These are phyloP conservation scores for Enteromius thamalakanensis DNA, from an alignment of 2,797 vertebrate genomes.

Conservation along the genomic window DNA sequence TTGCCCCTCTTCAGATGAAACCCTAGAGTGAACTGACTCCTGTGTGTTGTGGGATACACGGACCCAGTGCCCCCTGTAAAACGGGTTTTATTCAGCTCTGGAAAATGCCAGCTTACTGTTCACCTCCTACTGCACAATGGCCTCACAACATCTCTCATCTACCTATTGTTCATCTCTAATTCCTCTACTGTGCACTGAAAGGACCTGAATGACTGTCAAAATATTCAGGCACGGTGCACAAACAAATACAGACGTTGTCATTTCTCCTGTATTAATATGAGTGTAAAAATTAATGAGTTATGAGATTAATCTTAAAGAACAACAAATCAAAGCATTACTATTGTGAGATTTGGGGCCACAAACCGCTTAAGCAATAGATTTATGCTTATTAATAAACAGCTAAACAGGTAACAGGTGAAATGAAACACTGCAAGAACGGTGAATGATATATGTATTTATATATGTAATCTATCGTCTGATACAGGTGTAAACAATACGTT, in stretches of 20 bases:
- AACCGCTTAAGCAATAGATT: not conserved
- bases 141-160: constrained; percentile 40
- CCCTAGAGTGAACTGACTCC: not conserved
- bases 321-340: not conserved
- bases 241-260: constrained; percentile 2
- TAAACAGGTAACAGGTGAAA: not conserved
- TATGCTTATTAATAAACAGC: not conserved
- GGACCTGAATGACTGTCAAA: constrained; percentile 46
- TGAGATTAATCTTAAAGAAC: not conserved
- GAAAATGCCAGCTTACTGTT: constrained; percentile 52
- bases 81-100: constrained; percentile 54
- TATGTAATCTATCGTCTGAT: constrained; percentile 80
- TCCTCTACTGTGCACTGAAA: constrained; percentile 66
- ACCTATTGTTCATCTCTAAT: constrained; percentile 57
- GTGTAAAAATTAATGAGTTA: not conserved
- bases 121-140: constrained; percentile 31
- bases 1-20: not conserved
- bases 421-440: constrained; percentile 61
- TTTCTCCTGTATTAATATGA: constrained; percentile 31
- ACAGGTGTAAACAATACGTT: constrained; percentile 81
- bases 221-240: constrained; percentile 23
- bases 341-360: not conserved
- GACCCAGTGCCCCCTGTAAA: constrained; percentile 6
- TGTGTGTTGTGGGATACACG: not conserved
- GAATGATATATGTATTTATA: constrained; percentile 81